Percentiles rank a stretch among this genome's conserved stretches.
These are phyloP conservation scores for Tor tambroides DNA, from an alignment of 2,113 vertebrate species.

Conservation along the genomic window DNA sequence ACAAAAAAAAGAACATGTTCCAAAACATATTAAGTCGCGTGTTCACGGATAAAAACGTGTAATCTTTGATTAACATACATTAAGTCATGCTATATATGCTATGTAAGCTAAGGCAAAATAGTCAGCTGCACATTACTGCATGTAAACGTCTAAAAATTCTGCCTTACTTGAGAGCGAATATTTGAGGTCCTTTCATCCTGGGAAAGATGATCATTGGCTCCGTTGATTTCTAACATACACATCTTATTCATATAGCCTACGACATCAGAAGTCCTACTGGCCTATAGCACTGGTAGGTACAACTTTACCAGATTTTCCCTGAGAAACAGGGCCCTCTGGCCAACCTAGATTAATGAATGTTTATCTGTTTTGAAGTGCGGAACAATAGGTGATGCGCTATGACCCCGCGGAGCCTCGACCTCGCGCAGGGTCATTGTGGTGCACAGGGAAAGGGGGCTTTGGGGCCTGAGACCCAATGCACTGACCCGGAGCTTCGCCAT, in stretches of 20 bases:
- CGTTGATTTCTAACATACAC: conserved; percentile 43
- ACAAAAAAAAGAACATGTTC: neutral
- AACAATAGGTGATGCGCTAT: conserved; percentile 94
- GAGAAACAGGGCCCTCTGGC: conserved; percentile 83
- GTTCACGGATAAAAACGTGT: neutral
- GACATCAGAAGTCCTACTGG: conserved; percentile 77
- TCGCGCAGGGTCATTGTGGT: conserved; percentile 91
- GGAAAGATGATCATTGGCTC: conserved; percentile 66
- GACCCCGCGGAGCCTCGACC: conserved; percentile 93
- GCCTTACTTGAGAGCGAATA: conserved; percentile 73
- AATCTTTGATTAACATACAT: neutral
- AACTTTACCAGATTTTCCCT: conserved; percentile 63
- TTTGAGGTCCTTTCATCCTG: conserved; percentile 72
- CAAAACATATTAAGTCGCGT: neutral
- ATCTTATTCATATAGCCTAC: conserved; percentile 74
- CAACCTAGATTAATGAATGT: conserved; percentile 97
- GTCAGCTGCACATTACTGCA: neutral
- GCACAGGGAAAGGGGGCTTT: conserved; percentile 86
- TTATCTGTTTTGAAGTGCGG: conserved; percentile 91
- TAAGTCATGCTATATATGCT: neutral
- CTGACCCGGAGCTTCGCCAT: conserved; percentile 95
- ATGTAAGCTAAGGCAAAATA: too few relatives aligned
- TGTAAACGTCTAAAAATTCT: conserved; percentile 38
- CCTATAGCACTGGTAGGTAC: conserved; percentile 78
- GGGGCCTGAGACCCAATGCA: conserved; percentile 81